Percentiles rank a stretch among this genome's conserved stretches.
Conservation (phyloP, 2,888 invertebrate genomes). For the Phyllotreta striolata region DNA sequence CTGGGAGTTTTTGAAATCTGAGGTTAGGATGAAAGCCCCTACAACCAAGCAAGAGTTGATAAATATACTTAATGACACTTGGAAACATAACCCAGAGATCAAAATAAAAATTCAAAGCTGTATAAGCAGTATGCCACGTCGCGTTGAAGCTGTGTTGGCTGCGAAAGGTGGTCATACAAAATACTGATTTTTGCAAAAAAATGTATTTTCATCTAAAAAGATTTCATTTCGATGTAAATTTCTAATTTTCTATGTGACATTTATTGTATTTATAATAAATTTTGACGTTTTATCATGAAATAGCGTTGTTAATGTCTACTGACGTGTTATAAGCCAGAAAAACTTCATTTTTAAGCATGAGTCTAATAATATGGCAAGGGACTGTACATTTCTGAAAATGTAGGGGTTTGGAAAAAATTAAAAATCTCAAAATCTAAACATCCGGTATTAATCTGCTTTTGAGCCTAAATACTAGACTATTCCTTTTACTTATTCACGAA, state of each 20-base stretch:
- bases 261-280: conserved; percentile 3
- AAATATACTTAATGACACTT: conserved; percentile 4
- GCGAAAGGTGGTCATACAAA: conserved; percentile 14
- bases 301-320: conserved; percentile 3
- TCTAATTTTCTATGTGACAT: conserved; percentile 6
- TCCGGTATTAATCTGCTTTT: no score
- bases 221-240: conserved; percentile 5
- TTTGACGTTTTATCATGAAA: conserved; percentile 1
- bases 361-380: conserved; percentile 12
- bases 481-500: neutral
- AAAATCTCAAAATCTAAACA: no score
- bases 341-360: conserved; percentile 12
- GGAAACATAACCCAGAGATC: conserved; percentile 10
- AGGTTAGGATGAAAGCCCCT: conserved; percentile 5
- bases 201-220: conserved; percentile 4
- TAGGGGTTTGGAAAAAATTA: no score
- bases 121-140: conserved; percentile 8
- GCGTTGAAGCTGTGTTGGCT: conserved; percentile 11
- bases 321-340: conserved; percentile 2
- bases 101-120: conserved; percentile 5
- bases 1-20: conserved; percentile 16
- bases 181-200: conserved; percentile 3
- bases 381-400: no score
- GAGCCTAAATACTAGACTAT: neutral
- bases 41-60: conserved; percentile 13